phyloP scores from a whole-genome alignment of 92 coral and sea anemone genomes.

The Porites divaricata region DNA sequence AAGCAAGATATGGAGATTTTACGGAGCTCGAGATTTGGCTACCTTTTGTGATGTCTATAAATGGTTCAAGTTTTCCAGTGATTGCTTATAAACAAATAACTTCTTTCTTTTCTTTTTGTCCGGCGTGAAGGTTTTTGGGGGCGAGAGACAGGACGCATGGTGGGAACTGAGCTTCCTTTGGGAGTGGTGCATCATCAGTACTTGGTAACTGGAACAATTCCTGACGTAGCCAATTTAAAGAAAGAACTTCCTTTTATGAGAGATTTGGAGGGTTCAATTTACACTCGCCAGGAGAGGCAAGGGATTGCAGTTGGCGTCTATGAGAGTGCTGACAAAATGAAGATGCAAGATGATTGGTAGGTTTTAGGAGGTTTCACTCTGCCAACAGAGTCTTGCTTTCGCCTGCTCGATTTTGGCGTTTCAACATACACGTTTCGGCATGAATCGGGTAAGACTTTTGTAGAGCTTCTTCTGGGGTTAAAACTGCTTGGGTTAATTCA shows the following conservation, averaged over 20 bases:
- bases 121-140: constrained; percentile 53
- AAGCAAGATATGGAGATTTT: too few species aligned
- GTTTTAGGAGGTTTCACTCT: not conserved
- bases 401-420: too few species aligned
- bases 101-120: not conserved
- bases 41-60: too few species aligned
- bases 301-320: constrained; percentile 55
- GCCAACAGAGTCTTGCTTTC: too few species aligned
- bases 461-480: too few species aligned
- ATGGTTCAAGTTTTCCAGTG: too few species aligned
- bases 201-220: constrained; percentile 46
- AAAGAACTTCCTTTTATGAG: constrained; percentile 57
- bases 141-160: constrained; percentile 63
- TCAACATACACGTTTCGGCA: too few species aligned
- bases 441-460: too few species aligned
- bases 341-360: constrained; percentile 54
- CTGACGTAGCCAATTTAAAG: constrained; percentile 53
- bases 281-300: constrained; percentile 55
- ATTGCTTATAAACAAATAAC: not conserved
- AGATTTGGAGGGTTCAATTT: constrained; percentile 50
- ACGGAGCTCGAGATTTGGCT: too few species aligned
- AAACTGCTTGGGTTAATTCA: too few species aligned
- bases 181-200: constrained; percentile 57
- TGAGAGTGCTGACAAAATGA: constrained; percentile 61
- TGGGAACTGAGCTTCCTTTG: constrained; percentile 44